These are phyloP conservation scores for Bubo bubo DNA, from an alignment of 2,113 vertebrate genomes.

Conservation along the genomic window DNA sequence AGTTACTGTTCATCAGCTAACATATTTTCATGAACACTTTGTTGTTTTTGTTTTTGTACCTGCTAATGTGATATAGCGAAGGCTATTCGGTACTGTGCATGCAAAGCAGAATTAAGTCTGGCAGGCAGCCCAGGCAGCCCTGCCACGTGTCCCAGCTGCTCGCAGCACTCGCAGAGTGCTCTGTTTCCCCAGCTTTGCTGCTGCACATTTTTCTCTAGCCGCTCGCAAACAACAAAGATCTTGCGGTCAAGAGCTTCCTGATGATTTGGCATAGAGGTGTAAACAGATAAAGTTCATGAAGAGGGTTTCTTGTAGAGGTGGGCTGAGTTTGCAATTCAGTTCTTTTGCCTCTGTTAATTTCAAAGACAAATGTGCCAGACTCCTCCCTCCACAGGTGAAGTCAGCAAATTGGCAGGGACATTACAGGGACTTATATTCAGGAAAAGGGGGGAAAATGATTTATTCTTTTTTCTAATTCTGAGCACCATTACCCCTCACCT, in stretches of 20 bases:
- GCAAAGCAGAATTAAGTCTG: constrained; percentile 22
- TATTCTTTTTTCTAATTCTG: neutral
- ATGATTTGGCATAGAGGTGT: neutral
- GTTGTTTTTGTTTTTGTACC: constrained; percentile 6
- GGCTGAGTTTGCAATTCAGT: neutral
- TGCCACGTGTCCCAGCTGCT: constrained; percentile 30
- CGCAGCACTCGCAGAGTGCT: neutral
- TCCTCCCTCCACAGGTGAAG: neutral
- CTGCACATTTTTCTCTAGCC: neutral
- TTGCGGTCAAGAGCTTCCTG: neutral
- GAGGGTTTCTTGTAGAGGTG: neutral
- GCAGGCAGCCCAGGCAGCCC: constrained; percentile 25
- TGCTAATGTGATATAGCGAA: constrained; percentile 28
- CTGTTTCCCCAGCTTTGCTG: neutral
- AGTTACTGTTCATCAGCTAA: neutral
- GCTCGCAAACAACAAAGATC: neutral
- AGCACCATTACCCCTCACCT: constrained; percentile 67
- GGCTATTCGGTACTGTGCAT: neutral
- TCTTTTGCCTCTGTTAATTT: neutral
- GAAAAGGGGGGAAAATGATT: neutral
- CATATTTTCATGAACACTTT: neutral
- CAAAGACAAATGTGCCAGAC: neutral
- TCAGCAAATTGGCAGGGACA: neutral
- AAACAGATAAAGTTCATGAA: neutral
- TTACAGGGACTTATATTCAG: constrained; percentile 10